Evolutionary conservation across 2,888 invertebrate species (phyloP).

Genomic region (Cerastis rubricosa): DNA sequence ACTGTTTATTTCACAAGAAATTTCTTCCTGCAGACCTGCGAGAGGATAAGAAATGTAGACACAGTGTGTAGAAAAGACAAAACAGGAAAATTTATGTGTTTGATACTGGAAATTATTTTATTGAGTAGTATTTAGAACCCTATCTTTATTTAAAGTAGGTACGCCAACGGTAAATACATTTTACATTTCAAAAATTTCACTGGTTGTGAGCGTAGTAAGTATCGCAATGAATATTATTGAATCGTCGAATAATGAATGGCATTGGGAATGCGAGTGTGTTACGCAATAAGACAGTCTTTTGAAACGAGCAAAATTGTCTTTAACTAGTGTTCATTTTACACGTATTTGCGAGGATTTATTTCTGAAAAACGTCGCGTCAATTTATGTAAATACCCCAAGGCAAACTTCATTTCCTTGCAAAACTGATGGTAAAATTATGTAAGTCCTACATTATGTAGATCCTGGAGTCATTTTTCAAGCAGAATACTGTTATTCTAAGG

Average conservation of each 20-base stretch:
- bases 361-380: neutral
- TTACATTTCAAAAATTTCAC: too few species aligned
- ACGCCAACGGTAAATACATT: too few species aligned
- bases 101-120: neutral
- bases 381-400: constrained; percentile 20
- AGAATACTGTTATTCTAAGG: constrained; percentile 20
- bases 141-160: too few species aligned
- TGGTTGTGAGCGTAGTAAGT: too few species aligned
- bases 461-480: constrained; percentile 5
- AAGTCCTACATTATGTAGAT: constrained; percentile 29
- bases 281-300: neutral
- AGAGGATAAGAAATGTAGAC: too few species aligned
- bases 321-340: neutral
- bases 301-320: neutral
- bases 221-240: too few species aligned
- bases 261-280: neutral
- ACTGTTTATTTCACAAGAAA: too few species aligned
- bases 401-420: constrained; percentile 20
- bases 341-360: neutral
- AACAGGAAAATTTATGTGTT: constrained; percentile 2
- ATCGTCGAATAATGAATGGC: too few species aligned
- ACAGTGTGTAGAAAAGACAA: too few species aligned
- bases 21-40: too few species aligned
- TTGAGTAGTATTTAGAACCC: too few species aligned
- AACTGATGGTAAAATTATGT: constrained; percentile 40